These are phyloP conservation scores for Glareola pratincola DNA, from an alignment of 2,113 vertebrate species.

Conservation along the genomic window DNA sequence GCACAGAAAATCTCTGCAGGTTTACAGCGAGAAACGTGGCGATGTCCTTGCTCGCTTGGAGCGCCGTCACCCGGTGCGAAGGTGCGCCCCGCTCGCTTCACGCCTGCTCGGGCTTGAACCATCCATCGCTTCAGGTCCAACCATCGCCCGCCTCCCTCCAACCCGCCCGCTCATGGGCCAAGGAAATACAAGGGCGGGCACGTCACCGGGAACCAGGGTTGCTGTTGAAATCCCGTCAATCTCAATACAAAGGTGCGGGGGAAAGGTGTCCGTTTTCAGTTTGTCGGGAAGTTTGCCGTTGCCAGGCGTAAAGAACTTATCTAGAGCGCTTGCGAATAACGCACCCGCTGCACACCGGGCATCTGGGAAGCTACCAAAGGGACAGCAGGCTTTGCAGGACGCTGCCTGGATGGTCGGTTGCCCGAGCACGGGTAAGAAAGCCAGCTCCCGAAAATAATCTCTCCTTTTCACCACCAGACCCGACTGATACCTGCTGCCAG, in stretches of 20 bases:
- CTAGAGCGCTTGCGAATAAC: background rate
- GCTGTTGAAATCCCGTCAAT: background rate
- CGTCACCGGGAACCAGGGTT: background rate
- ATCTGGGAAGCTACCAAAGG: background rate
- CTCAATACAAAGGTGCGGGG: background rate
- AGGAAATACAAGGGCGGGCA: background rate
- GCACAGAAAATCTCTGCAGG: background rate
- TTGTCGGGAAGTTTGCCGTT: background rate
- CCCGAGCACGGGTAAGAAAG: background rate
- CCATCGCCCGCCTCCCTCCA: background rate
- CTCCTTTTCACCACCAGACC: background rate
- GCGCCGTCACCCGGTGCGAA: background rate
- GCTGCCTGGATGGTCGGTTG: background rate
- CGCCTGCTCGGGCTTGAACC: background rate
- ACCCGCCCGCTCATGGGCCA: background rate
- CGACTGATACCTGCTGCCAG: background rate
- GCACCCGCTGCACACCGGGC: rapidly evolving
- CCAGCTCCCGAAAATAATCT: background rate
- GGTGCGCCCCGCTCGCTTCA: rapidly evolving
- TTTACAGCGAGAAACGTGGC: background rate
- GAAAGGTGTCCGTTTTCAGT: background rate
- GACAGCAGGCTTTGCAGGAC: background rate
- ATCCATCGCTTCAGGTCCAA: no score
- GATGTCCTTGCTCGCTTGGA: background rate
- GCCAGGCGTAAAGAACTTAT: background rate